Percentiles rank a stretch among this genome's conserved stretches.
These are phyloP conservation scores for Linyphia triangularis DNA, from an alignment of 2,888 invertebrate species.

Conservation along the genomic window DNA sequence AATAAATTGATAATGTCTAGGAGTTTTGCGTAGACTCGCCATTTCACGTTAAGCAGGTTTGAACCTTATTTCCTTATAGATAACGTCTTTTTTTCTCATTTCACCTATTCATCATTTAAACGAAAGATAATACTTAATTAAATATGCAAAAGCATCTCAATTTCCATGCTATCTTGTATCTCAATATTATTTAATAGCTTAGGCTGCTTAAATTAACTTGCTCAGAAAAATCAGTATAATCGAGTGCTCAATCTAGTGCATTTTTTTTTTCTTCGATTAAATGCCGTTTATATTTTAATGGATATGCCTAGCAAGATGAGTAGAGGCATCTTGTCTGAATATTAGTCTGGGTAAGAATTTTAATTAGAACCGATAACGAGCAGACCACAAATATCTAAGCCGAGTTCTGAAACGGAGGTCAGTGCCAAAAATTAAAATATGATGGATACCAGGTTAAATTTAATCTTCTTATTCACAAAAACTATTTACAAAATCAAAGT, in stretches of 20 bases:
- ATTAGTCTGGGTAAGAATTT: slow-evolving; percentile 28
- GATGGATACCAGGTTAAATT: no score
- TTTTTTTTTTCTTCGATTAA: neutral
- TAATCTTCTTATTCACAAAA: no score
- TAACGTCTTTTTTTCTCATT: neutral
- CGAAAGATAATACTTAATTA: neutral
- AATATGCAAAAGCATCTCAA: neutral
- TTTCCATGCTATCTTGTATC: neutral
- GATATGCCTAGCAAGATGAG: neutral
- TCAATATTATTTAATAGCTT: neutral
- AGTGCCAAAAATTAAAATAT: no score
- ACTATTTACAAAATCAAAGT: no score
- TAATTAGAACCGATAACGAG: slow-evolving; percentile 35
- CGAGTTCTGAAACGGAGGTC: no score
- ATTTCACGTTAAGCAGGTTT: neutral
- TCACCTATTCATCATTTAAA: neutral
- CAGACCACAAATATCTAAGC: neutral
- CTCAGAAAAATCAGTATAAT: neutral
- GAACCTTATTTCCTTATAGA: neutral
- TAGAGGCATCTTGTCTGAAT: neutral
- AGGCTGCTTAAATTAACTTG: neutral
- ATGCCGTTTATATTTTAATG: neutral
- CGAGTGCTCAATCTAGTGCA: neutral
- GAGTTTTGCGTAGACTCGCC: neutral
- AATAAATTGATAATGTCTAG: neutral